Percentiles rank a stretch among this genome's conserved stretches.
phyloP scores from a whole-genome alignment of 2,888 invertebrate species.

The Eubasilissa splendida region DNA sequence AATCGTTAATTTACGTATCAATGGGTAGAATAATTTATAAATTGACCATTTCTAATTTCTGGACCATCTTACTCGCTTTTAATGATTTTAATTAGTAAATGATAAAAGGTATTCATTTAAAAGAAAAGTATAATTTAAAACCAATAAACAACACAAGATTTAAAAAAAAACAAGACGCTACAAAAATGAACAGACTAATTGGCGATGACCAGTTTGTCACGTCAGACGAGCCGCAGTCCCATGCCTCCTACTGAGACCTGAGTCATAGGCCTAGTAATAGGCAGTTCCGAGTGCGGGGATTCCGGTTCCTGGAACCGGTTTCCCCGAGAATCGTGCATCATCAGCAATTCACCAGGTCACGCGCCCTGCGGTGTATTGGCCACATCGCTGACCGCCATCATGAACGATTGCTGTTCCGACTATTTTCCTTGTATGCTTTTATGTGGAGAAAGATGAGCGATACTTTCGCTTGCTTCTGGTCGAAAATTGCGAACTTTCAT shows the following conservation, averaged over 20 bases:
- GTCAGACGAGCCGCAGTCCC: not conserved
- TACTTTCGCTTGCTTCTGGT: no score
- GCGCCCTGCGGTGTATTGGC: not conserved
- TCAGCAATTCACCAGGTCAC: constrained; percentile 2
- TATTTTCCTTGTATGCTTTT: constrained; percentile 6
- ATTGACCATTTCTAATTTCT: no score
- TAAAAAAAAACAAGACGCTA: not conserved
- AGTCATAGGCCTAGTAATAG: constrained; percentile 21
- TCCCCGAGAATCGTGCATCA: constrained; percentile 29
- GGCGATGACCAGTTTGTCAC: not conserved
- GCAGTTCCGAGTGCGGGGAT: constrained; percentile 40
- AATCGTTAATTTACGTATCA: no score
- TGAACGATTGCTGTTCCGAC: constrained; percentile 8
- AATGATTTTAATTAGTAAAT: no score
- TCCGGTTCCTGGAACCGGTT: constrained; percentile 47
- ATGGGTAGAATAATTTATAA: no score
- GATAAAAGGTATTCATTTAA: no score
- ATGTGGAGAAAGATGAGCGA: no score
- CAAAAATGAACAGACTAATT: not conserved
- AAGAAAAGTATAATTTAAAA: not conserved
- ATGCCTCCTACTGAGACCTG: constrained; percentile 21
- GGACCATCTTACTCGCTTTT: no score
- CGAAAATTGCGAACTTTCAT: no score
- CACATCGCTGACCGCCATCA: constrained; percentile 18
- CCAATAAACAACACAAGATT: not conserved